Evolutionary conservation across 2,888 invertebrate genomes (phyloP), one percentile per base, ranked within the genome.

Genomic region (Eristalinus sepulchralis): DNA sequence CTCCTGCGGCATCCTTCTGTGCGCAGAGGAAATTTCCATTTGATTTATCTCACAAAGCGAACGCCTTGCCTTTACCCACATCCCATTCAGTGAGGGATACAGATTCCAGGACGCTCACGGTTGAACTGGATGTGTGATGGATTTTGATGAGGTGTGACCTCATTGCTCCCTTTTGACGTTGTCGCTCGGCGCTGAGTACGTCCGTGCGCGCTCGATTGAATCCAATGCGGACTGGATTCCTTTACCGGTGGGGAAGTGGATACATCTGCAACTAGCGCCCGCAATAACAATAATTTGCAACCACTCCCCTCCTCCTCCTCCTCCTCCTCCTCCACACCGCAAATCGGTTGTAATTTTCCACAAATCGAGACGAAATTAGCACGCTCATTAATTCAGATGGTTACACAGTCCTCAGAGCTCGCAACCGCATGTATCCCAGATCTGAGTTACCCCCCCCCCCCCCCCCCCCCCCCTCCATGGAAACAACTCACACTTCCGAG

Each of bases 281-380:
- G 17, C 8, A 13, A 59, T 59, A 76, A 36, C 57, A 31, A 27
- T 24, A 57, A 31, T 13, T 47, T 57, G 39, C 73, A 36, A 24
- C n/a, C 24, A 33, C 24, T 10, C 22, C 47, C 24, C 62, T 24
- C 76, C 76, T 34, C 11, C 60, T 84, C 73, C 64, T 78, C 5
- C 22, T 62, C 71, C 36, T 17, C 13, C 2, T 5, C n/a, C 5
- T 5, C 0, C 6, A 5, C 13, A 73, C 86, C 86, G 75, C 86
- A 82, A 86, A 82, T 86, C 70, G 77, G 73, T 75, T 86, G 82
- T 82, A 82, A 86, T 86, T 78, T 78, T 79, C 86, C 75, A 75
- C 78, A 86, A 83, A 86, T 86, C 83, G 86, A 83, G 83, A 83
- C 77, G 66, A 85, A 82, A 81, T 85, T 85, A 85, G 82, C 70